Evolutionary conservation across 2,113 vertebrate genomes (phyloP).

Genomic region (Panthera tigris): DNA sequence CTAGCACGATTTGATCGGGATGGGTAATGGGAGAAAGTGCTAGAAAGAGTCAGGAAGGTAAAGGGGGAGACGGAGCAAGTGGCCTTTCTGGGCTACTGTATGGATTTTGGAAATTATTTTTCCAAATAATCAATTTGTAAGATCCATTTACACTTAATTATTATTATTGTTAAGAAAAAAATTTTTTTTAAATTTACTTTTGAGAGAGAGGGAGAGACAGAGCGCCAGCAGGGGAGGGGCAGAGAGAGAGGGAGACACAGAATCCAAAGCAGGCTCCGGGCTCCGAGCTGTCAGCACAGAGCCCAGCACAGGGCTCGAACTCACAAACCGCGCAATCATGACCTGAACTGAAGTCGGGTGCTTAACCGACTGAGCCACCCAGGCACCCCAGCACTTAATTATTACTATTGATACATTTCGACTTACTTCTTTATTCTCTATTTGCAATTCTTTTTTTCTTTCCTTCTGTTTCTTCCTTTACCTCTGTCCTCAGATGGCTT

Average conservation of each 20-base stretch:
- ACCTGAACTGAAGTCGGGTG: too few species aligned
- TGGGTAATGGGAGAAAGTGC: not conserved
- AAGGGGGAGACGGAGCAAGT: fast-evolving
- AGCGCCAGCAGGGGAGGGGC: too few species aligned
- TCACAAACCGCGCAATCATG: too few species aligned
- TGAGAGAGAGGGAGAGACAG: too few species aligned
- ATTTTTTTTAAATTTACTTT: too few species aligned
- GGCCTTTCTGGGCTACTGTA: not conserved
- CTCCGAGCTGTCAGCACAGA: too few species aligned
- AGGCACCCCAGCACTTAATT: too few species aligned
- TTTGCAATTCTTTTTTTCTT: not conserved
- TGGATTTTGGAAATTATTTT: not conserved
- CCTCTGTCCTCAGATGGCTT: not conserved
- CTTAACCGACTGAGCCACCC: too few species aligned
- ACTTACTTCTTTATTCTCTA: not conserved
- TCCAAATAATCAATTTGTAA: not conserved
- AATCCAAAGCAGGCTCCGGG: too few species aligned
- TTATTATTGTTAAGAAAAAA: too few species aligned
- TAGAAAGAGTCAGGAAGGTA: not conserved
- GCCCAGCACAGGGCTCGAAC: too few species aligned
- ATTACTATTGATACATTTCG: not conserved
- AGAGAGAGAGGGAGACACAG: too few species aligned
- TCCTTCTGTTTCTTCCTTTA: not conserved
- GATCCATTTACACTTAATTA: not conserved
- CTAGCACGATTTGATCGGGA: not conserved